Evolutionary conservation across 92 coral and sea anemone genomes (phyloP).

Genomic region (Heteractis magnifica): DNA sequence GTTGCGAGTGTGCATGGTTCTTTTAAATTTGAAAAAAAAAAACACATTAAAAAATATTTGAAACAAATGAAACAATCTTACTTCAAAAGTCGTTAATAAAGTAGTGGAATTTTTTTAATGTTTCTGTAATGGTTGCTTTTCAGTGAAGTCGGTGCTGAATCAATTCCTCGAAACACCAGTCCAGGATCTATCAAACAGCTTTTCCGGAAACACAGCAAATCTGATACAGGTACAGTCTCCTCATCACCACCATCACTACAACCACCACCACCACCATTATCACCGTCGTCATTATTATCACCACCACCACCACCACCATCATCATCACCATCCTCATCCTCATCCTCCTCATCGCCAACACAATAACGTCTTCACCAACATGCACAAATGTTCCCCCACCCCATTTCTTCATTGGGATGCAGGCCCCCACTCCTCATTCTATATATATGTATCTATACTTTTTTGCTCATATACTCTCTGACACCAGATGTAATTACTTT

Average conservation of each 20-base stretch:
- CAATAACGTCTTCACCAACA: too few species aligned
- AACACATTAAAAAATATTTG: not conserved
- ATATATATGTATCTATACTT: not conserved
- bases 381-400: too few species aligned
- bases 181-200: constrained; percentile 89
- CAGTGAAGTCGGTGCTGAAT: constrained; percentile 31
- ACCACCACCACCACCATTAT: not conserved
- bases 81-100: too few species aligned
- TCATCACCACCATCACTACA: not conserved
- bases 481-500: too few species aligned
- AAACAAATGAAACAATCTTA: not conserved
- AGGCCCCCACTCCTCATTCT: too few species aligned
- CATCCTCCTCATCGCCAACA: not conserved
- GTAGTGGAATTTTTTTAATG: not conserved
- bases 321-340: too few species aligned
- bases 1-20: not conserved
- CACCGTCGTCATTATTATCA: not conserved
- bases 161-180: constrained; percentile 60
- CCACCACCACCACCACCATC: not conserved
- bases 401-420: too few species aligned
- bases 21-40: too few species aligned
- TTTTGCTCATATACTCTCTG: too few species aligned
- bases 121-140: not conserved
- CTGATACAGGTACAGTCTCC: constrained; percentile 44
- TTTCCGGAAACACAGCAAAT: constrained; percentile 74